Evolutionary conservation across 1,140 invertebrate species (phyloP).

Genomic region (Hypsibius dujardini): DNA sequence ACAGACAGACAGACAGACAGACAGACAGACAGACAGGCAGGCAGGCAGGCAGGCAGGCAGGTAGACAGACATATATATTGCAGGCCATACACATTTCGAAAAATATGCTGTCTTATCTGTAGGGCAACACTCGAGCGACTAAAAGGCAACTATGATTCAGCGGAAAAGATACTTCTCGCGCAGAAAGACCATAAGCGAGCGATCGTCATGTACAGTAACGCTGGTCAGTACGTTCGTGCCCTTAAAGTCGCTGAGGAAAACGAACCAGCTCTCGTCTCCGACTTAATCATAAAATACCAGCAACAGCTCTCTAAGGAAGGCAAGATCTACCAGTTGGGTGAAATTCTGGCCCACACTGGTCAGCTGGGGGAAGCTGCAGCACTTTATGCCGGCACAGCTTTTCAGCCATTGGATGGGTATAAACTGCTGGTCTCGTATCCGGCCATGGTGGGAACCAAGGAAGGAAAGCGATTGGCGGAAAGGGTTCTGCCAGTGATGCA

Average conservation of each 20-base stretch:
- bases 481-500: conserved; percentile 5
- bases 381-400: not conserved
- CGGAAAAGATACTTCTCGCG: not conserved
- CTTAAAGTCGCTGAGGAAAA: conserved; percentile 1
- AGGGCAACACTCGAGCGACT: not conserved
- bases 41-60: no score
- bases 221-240: conserved; percentile 3
- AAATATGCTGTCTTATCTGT: not conserved
- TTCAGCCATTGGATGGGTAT: not conserved
- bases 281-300: conserved; percentile 5
- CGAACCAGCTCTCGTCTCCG: not conserved
- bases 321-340: not conserved
- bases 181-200: not conserved
- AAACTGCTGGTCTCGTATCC: not conserved
- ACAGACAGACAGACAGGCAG: no score
- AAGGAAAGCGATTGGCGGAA: not conserved
- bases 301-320: not conserved
- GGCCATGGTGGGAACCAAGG: not conserved
- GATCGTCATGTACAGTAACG: not conserved
- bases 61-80: no score
- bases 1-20: no score
- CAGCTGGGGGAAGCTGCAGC: not conserved
- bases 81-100: no score
- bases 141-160: not conserved
- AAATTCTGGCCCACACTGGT: not conserved